Base-by-base conservation (phyloP, 2,113 vertebrate species). In the Sylvietta virens region DNA sequence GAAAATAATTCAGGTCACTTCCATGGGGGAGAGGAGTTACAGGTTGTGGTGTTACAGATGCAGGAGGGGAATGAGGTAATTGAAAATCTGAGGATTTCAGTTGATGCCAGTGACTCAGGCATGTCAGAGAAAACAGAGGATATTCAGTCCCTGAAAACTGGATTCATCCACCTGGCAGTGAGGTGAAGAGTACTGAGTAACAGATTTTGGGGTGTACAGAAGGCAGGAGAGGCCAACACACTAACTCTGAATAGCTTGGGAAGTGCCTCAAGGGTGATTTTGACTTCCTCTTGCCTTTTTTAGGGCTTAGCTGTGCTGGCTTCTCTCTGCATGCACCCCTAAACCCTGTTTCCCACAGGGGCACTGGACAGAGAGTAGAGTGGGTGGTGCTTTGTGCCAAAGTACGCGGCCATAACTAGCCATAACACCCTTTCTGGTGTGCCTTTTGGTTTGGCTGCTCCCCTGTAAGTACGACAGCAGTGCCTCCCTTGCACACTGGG, bases 1-100 rank as follows among this genome's bases (percentile, higher is more conserved):
- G 69, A 51, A 94, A 94, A 51, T 80, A 79, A 92, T 95, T 96
- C 60, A 67, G 30, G 47, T 90, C 88, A 54, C 39, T 96, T 97
- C 39, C 51, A 40, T 1, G 7, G 10, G 47, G 62, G 20, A 72
- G 51, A 48, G 54, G 40, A 81, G 40, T 53, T 87, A 61, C 72
- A 81, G 92, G 40, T 31, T 74, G 58, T 92, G 2, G 4, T n/a
- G 24, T 86, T 91, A 17, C 48, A 86, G 80, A 71, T 94, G 42
- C 58, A 84, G 74, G 73, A 94, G 86, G 28, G 79, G 74, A 42
- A 67, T 66, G 86, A 93, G 88, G 87, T 90, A 83, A 81, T 37
- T 84, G 93, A 90, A 83, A 85, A 85, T 78, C 51, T 70, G 64
- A 88, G 81, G 40, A 48, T 39, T 72, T 79, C 48, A 73, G 84